Evolutionary conservation across 2,797 vertebrate species (phyloP).

Genomic region (Helarctos malayanus): DNA sequence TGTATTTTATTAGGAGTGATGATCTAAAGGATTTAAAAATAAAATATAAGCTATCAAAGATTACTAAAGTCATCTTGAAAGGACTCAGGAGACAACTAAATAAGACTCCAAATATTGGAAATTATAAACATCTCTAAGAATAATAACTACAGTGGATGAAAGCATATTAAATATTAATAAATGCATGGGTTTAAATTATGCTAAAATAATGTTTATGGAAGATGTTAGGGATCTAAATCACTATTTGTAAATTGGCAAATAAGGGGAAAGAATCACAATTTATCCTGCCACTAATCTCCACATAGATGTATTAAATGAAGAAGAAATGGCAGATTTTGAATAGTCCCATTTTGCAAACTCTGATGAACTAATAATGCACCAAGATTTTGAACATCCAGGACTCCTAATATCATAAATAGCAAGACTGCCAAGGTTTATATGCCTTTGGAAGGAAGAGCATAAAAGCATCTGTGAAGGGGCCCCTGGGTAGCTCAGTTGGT

Average conservation of each 20-base stretch:
- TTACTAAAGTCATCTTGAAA: background rate
- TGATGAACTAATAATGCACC: background rate
- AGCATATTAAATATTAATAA: slow-evolving; percentile 1
- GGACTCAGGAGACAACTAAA: background rate
- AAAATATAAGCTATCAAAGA: background rate
- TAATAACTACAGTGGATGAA: background rate
- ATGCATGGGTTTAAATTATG: background rate
- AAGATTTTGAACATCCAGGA: background rate
- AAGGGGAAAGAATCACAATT: background rate
- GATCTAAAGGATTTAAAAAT: background rate
- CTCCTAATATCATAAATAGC: background rate
- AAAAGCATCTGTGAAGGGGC: background rate
- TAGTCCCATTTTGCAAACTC: background rate
- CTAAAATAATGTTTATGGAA: background rate
- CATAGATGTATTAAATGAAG: background rate
- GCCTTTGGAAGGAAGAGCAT: background rate
- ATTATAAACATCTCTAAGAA: background rate
- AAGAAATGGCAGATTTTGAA: background rate
- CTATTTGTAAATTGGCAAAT: background rate
- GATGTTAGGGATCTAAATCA: background rate
- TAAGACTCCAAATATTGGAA: background rate
- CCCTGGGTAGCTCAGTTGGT: background rate
- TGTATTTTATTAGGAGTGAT: background rate
- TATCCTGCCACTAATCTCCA: background rate
- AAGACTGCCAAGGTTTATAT: background rate